These are phyloP conservation scores for Siniperca undulata DNA, from an alignment of 2,797 vertebrate genomes.

Conservation along the genomic window DNA sequence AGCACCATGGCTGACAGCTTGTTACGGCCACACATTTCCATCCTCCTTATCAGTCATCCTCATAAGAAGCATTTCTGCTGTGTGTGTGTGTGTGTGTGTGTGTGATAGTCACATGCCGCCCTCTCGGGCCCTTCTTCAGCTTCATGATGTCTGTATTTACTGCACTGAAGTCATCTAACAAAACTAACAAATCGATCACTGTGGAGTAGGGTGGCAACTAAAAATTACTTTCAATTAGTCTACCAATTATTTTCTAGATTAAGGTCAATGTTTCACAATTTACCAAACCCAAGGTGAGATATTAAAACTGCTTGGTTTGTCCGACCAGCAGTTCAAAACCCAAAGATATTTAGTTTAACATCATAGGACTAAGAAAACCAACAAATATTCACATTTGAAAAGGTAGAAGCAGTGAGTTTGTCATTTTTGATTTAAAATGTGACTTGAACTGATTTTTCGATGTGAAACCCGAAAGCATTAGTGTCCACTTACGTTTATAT, in stretches of 20 bases:
- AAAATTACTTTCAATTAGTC: neutral
- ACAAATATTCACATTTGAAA: neutral
- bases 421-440: neutral
- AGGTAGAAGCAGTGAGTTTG: neutral
- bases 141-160: constrained; percentile 37
- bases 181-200: neutral
- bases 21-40: constrained; percentile 38
- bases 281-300: neutral
- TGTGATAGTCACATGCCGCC: constrained; percentile 54
- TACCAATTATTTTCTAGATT: neutral
- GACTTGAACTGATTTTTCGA: neutral
- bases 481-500: neutral
- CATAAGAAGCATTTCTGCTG: constrained; percentile 29
- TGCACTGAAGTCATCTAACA: neutral
- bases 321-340: neutral
- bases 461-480: neutral
- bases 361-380: neutral
- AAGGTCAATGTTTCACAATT: neutral
- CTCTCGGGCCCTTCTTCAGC: constrained; percentile 38
- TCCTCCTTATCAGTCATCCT: constrained; percentile 41
- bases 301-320: neutral
- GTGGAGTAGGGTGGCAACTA: neutral
- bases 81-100: constrained; percentile 38
- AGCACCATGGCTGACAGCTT: neutral
- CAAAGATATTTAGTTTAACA: neutral